A percentile compares a stretch with the other conserved stretches of the same genome.
These are phyloP conservation scores for Lerista edwardsae DNA, from an alignment of 2,797 vertebrate species.

Conservation along the genomic window DNA sequence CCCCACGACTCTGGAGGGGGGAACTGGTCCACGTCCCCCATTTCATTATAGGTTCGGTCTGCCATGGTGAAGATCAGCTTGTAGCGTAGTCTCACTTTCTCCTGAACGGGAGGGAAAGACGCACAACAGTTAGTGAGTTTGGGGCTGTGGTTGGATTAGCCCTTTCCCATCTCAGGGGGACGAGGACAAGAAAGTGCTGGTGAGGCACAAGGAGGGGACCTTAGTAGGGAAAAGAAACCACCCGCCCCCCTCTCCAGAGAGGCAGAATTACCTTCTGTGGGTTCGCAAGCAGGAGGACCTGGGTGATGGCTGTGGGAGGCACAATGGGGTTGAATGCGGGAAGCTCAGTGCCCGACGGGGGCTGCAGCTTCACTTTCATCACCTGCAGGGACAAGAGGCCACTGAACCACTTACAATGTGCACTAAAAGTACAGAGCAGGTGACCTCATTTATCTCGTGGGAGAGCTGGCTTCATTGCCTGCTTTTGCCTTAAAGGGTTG, in stretches of 20 bases:
- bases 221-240: too few species aligned
- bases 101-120: slow-evolving; percentile 76
- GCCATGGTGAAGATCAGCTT: slow-evolving; percentile 93
- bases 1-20: slow-evolving; percentile 92
- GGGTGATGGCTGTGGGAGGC: slow-evolving; percentile 93
- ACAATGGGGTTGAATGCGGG: slow-evolving; percentile 93
- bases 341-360: slow-evolving; percentile 90
- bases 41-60: slow-evolving; percentile 88
- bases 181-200: not conserved
- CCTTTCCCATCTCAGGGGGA: too few species aligned
- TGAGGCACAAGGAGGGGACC: not conserved
- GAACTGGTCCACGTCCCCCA: slow-evolving; percentile 94
- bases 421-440: not conserved
- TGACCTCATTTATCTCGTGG: not conserved
- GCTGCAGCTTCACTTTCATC: slow-evolving; percentile 97
- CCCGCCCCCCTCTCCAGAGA: rapidly evolving
- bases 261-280: slow-evolving; percentile 87
- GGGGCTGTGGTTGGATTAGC: too few species aligned
- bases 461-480: not conserved
- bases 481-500: not conserved
- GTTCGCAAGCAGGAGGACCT: slow-evolving; percentile 94
- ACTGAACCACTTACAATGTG: not conserved
- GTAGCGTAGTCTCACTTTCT: slow-evolving; percentile 96
- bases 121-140: slow-evolving; percentile 6
- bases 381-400: slow-evolving; percentile 74